Conservation (phyloP, 2,113 vertebrate species). For the Smithornis capensis region DNA sequence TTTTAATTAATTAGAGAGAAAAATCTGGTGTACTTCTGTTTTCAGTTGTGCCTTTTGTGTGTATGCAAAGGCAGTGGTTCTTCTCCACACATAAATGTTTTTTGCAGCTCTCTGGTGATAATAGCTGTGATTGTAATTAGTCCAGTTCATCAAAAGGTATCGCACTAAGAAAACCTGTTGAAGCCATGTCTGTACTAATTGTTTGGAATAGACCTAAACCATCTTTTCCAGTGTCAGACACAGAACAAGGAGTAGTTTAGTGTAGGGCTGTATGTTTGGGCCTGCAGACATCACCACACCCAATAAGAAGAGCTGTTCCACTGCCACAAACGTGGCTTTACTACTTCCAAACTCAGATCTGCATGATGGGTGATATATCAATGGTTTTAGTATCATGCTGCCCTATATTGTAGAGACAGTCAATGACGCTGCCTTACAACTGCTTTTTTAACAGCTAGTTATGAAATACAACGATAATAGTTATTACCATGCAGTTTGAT, state of each 20-base stretch:
- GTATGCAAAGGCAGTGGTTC: neutral
- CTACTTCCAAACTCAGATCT: neutral
- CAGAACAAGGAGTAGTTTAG: neutral
- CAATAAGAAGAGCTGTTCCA: neutral
- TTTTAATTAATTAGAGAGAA: neutral
- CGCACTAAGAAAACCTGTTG: neutral
- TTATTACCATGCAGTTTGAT: neutral
- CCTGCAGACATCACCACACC: neutral
- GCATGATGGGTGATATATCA: neutral
- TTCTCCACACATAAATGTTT: neutral
- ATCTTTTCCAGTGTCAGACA: neutral
- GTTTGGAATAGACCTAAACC: neutral
- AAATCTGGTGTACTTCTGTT: neutral
- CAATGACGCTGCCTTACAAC: neutral
- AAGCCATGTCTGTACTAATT: neutral
- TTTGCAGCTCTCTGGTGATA: neutral
- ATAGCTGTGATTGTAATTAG: neutral
- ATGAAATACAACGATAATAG: neutral
- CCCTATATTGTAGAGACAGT: neutral
- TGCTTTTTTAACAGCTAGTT: neutral
- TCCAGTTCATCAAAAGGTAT: neutral
- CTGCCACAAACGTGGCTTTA: neutral
- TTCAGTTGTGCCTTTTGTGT: neutral
- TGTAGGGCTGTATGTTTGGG: neutral
- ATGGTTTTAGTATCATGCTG: neutral